Percentiles rank a stretch among this genome's conserved stretches.
Evolutionary conservation across 2,113 vertebrate genomes (phyloP).

Genomic region (Bambusicola thoracicus): DNA sequence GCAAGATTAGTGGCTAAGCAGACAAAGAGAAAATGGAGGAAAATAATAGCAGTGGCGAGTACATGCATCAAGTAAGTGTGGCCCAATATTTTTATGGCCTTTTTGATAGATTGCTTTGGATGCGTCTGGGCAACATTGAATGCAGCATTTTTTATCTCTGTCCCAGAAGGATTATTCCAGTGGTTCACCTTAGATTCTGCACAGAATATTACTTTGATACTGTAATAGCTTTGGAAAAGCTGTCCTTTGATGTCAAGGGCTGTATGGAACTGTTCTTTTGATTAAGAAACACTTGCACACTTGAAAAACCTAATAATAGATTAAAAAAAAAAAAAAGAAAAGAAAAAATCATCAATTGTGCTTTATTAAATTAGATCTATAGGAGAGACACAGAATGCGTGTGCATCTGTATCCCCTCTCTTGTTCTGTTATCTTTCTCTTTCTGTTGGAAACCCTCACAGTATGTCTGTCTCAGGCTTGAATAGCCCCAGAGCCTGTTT

Average conservation of each 20-base stretch:
- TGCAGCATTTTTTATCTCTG: constrained; percentile 70
- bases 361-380: constrained; percentile 64
- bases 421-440: constrained; percentile 57
- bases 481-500: neutral
- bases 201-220: constrained; percentile 78
- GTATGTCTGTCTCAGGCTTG: constrained; percentile 9
- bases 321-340: neutral
- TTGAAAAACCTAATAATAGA: constrained; percentile 76
- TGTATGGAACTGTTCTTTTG: constrained; percentile 75
- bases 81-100: constrained; percentile 64
- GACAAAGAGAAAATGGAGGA: constrained; percentile 62
- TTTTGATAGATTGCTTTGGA: constrained; percentile 73
- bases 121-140: constrained; percentile 55
- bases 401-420: constrained; percentile 49
- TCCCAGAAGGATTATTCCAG: constrained; percentile 75
- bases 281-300: constrained; percentile 72
- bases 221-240: constrained; percentile 77
- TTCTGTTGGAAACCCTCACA: constrained; percentile 48
- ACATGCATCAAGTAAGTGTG: constrained; percentile 40
- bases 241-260: constrained; percentile 74
- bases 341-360: constrained; percentile 56
- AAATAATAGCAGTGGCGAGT: constrained; percentile 63
- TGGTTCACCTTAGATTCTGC: constrained; percentile 76
- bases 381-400: constrained; percentile 41
- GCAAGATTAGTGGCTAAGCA: constrained; percentile 60